Evolutionary conservation across 2,797 vertebrate genomes (phyloP).

Genomic region (Enteromius mattozi): DNA sequence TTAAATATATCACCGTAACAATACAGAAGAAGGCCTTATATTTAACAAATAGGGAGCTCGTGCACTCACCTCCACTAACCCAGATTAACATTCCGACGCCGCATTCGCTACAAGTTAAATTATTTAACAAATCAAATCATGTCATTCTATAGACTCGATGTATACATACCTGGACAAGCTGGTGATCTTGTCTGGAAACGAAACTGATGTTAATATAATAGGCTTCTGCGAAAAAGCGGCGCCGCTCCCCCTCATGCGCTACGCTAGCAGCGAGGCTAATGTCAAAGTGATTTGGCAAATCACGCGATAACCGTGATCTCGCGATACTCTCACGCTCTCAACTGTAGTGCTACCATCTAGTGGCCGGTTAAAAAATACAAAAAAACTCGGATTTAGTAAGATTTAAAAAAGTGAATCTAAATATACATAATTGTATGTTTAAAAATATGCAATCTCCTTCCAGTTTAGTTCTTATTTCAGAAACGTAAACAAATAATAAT

Average conservation of each 20-base stretch:
- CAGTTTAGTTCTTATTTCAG: not conserved
- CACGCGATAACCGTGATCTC: not conserved
- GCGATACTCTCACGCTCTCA: not conserved
- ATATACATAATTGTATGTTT: not conserved
- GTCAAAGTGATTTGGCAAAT: not conserved
- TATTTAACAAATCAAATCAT: not conserved
- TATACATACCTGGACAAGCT: slow-evolving; percentile 29
- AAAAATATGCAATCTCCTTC: not conserved
- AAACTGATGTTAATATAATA: not conserved
- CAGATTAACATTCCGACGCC: slow-evolving; percentile 12
- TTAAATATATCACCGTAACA: not conserved
- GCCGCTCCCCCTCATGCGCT: not conserved
- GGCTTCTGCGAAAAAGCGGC: too few species aligned
- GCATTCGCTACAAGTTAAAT: not conserved
- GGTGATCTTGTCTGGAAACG: not conserved
- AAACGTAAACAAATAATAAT: not conserved
- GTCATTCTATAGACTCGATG: not conserved
- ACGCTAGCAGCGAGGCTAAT: not conserved
- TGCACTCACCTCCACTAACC: not conserved
- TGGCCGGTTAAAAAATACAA: not conserved
- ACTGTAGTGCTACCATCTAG: not conserved
- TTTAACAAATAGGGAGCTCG: not conserved
- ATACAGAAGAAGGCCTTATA: not conserved
- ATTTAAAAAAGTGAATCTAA: not conserved
- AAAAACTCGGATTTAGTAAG: not conserved